Percentiles rank a stretch among this genome's conserved stretches.
These are phyloP conservation scores for Drosophila elegans DNA, from an alignment of 1,140 invertebrate genomes.

Conservation along the genomic window DNA sequence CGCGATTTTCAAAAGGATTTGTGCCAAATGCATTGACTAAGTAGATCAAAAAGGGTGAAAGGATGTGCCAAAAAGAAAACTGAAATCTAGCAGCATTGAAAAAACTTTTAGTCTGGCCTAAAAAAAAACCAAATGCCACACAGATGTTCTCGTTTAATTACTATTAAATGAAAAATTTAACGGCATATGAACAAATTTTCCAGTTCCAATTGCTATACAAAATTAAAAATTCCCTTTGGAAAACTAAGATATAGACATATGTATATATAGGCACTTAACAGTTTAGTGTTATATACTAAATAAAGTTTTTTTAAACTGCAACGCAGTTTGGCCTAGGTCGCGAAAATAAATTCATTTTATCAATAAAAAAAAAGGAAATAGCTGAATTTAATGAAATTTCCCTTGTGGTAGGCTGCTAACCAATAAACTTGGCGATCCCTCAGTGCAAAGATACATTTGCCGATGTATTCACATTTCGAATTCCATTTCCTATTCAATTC, in stretches of 20 bases:
- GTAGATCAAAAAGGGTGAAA: conserved; percentile 44
- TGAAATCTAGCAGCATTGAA: background rate
- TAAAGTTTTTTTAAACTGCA: conserved; percentile 2
- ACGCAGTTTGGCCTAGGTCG: conserved; percentile 50
- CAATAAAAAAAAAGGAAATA: conserved; percentile 3
- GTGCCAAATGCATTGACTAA: conserved; percentile 52
- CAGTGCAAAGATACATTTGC: conserved; percentile 26
- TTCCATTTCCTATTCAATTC: conserved; percentile 31
- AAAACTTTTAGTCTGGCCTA: conserved; percentile 4
- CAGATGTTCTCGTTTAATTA: conserved; percentile 20
- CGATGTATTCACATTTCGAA: conserved; percentile 9
- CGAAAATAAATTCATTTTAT: background rate
- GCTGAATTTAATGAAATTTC: conserved; percentile 46
- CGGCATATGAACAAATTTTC: conserved; percentile 54
- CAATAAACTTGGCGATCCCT: conserved; percentile 9
- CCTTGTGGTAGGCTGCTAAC: conserved; percentile 55
- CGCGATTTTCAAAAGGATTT: conserved; percentile 53
- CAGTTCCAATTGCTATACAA: conserved; percentile 35
- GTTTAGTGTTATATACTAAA: background rate
- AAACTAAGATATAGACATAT: conserved; percentile 1
- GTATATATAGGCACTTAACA: background rate
- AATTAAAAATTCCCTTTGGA: background rate
- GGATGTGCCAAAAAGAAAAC: conserved; percentile 26
- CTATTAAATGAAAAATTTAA: conserved; percentile 57
- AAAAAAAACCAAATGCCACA: conserved; percentile 21